Evolutionary conservation across 2,888 invertebrate genomes (phyloP), one percentile per base, ranked within the genome.

Genomic region (Leptopilina syphax): DNA sequence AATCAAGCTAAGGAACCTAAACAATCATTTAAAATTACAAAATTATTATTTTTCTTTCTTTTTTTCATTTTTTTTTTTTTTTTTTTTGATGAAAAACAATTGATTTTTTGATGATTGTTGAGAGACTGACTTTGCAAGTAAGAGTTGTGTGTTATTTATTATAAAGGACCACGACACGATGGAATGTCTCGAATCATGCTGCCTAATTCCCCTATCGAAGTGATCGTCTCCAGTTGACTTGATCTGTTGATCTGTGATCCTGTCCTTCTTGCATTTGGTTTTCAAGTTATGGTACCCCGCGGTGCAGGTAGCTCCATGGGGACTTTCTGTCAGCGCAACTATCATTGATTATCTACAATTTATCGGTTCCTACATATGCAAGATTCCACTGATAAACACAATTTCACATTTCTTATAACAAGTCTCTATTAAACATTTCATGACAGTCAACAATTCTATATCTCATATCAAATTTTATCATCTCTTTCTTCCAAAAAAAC

Each of bases 121-220:
- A 57, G 34, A 73, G 34, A 34, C 9, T 34, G 73, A 80, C 78
- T 79, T 81, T 66, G 81, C 80, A 79, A 18, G 18, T 18, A 18
- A 82, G 80, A 76, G 77, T 76, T 65, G 80, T 80, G 82, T 82
- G 82, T 81, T 86, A 81, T 84, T 83, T 77, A 80, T 81, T 67
- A 83, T 82, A 67, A 79, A 77, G 81, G 84, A 85, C 84, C 85
- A 84, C 83, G 87, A 86, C 84, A 82, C 82, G 70, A 12, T 85
- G 87, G 89, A 90, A 90, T 90, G 88, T 82, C 34, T 84, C 88
- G 87, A 88, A 90, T 91, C 90, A 90, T 90, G 88, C 88, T 89
- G 86, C 87, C 86, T 90, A 90, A 90, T 90, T 89, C 88, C 84
- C 79, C 84, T 87, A 89, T 88, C 82, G 82, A 85, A 85, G 79